Conservation (phyloP, 2,888 invertebrate genomes). For the Halocaridina rubra region DNA sequence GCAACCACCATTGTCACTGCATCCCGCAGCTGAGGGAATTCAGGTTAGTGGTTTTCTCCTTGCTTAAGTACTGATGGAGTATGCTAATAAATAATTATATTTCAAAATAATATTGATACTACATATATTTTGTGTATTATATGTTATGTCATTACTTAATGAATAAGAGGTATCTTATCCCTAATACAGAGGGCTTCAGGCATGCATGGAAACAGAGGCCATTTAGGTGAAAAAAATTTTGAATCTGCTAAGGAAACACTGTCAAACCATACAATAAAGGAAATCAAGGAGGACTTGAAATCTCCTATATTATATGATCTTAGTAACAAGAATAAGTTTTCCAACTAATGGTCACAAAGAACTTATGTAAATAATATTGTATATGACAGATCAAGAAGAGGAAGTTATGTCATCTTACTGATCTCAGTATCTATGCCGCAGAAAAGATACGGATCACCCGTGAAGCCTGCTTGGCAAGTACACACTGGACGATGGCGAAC, state of each 20-base stretch:
- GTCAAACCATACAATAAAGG: too few species aligned
- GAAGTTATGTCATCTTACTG: constrained; percentile 43
- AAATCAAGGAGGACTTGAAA: too few species aligned
- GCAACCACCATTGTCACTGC: constrained; percentile 85
- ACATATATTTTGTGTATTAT: too few species aligned
- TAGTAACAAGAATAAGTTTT: too few species aligned
- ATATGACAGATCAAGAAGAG: constrained; percentile 2
- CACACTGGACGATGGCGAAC: constrained; percentile 81
- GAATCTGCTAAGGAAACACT: too few species aligned
- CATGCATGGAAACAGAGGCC: not conserved
- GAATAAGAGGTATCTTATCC: too few species aligned
- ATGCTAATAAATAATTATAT: too few species aligned
- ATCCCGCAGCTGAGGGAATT: constrained; percentile 74
- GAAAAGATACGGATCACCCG: constrained; percentile 76
- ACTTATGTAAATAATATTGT: not conserved
- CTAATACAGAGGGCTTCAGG: constrained; percentile 17
- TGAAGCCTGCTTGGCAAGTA: constrained; percentile 80
- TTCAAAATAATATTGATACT: too few species aligned
- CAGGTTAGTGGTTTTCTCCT: constrained; percentile 40
- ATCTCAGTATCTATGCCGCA: constrained; percentile 50
- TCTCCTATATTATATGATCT: too few species aligned
- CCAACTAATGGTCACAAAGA: too few species aligned
- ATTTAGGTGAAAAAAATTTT: too few species aligned
- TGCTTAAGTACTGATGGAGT: not conserved
- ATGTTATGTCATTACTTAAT: not conserved